Conservation (phyloP, 2,797 vertebrate species). For the Syndactyla subalaris region DNA sequence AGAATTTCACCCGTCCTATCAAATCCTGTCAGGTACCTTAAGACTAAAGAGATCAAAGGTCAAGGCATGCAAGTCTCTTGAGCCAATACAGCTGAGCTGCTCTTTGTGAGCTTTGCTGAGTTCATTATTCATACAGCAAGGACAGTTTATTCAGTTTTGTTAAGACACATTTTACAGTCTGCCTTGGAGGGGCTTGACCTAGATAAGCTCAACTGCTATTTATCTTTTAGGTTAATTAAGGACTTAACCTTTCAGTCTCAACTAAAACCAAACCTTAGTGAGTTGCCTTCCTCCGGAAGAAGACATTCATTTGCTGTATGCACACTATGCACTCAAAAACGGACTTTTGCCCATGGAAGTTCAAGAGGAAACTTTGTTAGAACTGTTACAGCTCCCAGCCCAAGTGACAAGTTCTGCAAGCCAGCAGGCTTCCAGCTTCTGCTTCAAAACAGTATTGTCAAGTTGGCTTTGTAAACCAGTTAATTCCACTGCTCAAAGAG, state of each 20-base stretch:
- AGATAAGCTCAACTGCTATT: constrained; percentile 1
- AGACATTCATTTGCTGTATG: not conserved
- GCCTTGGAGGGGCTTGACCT: not conserved
- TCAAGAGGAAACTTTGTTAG: not conserved
- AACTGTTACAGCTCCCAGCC: not conserved
- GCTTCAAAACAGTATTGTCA: not conserved
- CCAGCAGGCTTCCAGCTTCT: not conserved
- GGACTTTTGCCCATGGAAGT: not conserved
- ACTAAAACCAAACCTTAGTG: not conserved
- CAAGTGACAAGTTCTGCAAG: not conserved
- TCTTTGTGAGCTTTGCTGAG: not conserved
- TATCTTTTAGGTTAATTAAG: constrained; percentile 33
- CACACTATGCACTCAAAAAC: not conserved
- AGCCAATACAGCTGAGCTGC: not conserved
- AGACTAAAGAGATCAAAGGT: not conserved
- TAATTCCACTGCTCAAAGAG: not conserved
- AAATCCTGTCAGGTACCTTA: constrained; percentile 1
- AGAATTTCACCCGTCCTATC: not conserved
- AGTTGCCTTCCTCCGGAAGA: not conserved
- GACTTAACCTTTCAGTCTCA: not conserved
- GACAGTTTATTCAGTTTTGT: constrained; percentile 18
- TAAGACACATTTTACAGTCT: not conserved
- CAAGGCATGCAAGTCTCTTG: not conserved
- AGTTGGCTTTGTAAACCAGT: not conserved
- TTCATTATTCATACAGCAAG: constrained; percentile 15